Base-by-base conservation (phyloP, 2,113 vertebrate genomes). In the Tenebrosternarchus preto region DNA sequence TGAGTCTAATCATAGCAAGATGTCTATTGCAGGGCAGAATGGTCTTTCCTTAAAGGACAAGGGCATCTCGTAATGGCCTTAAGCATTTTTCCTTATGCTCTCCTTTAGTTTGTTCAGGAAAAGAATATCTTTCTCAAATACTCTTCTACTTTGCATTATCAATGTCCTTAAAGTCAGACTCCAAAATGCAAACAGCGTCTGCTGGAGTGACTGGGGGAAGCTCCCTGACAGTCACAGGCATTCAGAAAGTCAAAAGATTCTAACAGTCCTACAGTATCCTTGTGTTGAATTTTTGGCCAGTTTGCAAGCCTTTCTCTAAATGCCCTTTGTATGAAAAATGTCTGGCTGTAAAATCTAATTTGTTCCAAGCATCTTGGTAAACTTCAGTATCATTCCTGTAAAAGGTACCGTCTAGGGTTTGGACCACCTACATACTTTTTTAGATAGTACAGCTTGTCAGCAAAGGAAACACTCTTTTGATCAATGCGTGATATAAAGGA, bases 111-210 rank as follows among this genome's bases (percentile, higher is more conserved):
- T 69, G 20, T 7, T 69, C 1, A 9, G 1, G 46, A 22, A 24
- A 0, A 43, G n/a, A 69, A n/a, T 69, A 15, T 69, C 67, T 46
- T 69, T 2, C 8, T 43, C 7, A 19, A 36, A 43, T 22, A 43
- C 36, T 11, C 24, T 69, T 22, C 2, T 43, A 7, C 17, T 57
- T n/a, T 57, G 17, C 39, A 46, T 46, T 55, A 25, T 55, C 39
- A 16, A 4, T 53, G n/a, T 75, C 71, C 20, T 70, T 79, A 50
- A 83, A 83, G 55, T 83, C 82, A 43, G 43, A 66, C 20, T 73
- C 43, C 4, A 82, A 22, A 50, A 55, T 19, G 15, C 60, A 19
- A n/a, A 80, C 74, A 11, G 19, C 67, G 68, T 80, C 73, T 4
- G 36, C 15, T 50, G 73, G 78, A 69, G 73, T 83, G n/a, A 83